These are phyloP conservation scores for Eptatretus atami DNA, from an alignment of 2,797 vertebrate species.

Conservation along the genomic window DNA sequence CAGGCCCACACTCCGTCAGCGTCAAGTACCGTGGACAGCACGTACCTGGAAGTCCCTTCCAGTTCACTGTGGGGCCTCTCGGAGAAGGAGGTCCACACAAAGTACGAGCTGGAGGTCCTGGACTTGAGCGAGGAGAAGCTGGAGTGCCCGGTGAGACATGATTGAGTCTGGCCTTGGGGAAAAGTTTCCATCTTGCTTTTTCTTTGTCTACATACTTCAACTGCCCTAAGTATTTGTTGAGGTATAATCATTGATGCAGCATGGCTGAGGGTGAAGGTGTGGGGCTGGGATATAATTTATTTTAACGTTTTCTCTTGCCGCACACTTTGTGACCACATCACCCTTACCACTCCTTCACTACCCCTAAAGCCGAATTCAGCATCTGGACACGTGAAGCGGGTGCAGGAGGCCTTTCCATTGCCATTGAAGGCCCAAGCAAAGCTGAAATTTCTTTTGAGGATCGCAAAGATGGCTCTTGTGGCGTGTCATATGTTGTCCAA, in stretches of 20 bases:
- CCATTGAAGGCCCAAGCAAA: constrained; percentile 74
- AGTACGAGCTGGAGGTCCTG: constrained; percentile 53
- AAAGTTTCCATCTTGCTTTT: too few species aligned
- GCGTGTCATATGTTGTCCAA: constrained; percentile 65
- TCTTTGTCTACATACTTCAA: too few species aligned
- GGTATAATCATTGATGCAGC: too few species aligned
- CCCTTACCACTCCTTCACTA: background rate
- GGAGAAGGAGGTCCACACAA: constrained; percentile 65
- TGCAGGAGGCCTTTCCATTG: constrained; percentile 58
- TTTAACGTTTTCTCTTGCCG: too few species aligned
- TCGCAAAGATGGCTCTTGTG: constrained; percentile 67
- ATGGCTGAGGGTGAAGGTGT: too few species aligned
- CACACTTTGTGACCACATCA: too few species aligned
- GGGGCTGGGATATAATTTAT: too few species aligned
- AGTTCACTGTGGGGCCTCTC: constrained; percentile 60
- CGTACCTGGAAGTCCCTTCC: constrained; percentile 64
- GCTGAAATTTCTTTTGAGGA: constrained; percentile 72
- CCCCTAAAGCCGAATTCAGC: constrained; percentile 37
- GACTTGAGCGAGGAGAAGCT: constrained; percentile 47
- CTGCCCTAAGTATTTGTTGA: too few species aligned
- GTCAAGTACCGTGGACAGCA: constrained; percentile 58
- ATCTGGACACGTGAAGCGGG: constrained; percentile 81
- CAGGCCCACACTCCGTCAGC: constrained; percentile 50
- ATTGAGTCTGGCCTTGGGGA: background rate
- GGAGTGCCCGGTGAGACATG: constrained; percentile 34